phyloP scores from a whole-genome alignment of 2,113 vertebrate genomes.

The Upupa epops region DNA sequence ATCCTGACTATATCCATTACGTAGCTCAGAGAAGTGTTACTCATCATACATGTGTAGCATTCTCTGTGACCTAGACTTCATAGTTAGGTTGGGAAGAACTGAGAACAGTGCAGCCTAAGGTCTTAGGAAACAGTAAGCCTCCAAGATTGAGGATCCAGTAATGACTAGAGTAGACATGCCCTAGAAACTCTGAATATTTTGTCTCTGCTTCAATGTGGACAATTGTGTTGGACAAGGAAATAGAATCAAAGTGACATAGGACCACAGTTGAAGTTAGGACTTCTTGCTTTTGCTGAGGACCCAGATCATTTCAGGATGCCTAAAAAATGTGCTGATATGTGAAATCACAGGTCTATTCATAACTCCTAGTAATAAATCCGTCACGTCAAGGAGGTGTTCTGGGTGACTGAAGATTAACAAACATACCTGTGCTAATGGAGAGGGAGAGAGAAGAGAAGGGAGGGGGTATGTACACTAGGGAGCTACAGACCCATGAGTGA shows the following conservation, averaged over 20 bases:
- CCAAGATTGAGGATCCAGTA: neutral
- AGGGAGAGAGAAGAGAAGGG: neutral
- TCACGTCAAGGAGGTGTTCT: conserved; percentile 45
- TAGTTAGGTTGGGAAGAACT: neutral
- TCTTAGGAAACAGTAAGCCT: neutral
- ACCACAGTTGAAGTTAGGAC: neutral
- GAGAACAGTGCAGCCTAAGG: neutral
- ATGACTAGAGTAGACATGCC: neutral
- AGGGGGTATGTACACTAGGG: neutral
- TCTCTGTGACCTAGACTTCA: neutral
- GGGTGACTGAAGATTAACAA: conserved; percentile 61
- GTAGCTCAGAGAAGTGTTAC: neutral
- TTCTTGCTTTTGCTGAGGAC: neutral
- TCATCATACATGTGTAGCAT: neutral
- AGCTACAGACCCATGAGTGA: conserved; percentile 28
- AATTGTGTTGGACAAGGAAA: neutral
- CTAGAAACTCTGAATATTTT: neutral
- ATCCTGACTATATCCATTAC: neutral
- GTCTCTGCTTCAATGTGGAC: neutral
- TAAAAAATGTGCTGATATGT: conserved; percentile 40
- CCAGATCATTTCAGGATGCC: neutral
- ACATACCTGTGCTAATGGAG: conserved; percentile 66
- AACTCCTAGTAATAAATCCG: conserved; percentile 56
- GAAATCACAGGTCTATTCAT: conserved; percentile 52
- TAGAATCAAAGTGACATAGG: neutral